Percentiles rank a stretch among this genome's conserved stretches.
Conservation (phyloP, 2,113 vertebrate genomes). For the Craseonycteris thonglongyai region DNA sequence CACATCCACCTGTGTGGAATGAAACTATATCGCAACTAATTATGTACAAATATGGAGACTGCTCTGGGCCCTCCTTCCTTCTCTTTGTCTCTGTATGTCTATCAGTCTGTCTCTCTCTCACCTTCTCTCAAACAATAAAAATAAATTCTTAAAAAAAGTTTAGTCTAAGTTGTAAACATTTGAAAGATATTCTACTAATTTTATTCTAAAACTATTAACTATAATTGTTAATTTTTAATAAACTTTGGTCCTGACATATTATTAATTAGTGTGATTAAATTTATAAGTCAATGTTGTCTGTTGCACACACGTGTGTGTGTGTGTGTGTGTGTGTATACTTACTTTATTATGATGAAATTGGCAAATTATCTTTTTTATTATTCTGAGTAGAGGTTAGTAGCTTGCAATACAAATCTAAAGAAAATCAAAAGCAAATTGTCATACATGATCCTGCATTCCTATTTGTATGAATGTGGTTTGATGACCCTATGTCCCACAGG, state of each 20-base stretch:
- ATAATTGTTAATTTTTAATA: constrained; percentile 17
- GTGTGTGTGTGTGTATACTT: neutral
- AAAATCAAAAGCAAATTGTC: neutral
- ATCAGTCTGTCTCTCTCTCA: too few species aligned
- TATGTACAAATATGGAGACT: too few species aligned
- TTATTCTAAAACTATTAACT: neutral
- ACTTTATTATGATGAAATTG: neutral
- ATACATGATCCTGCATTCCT: neutral
- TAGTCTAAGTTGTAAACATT: neutral
- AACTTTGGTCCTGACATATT: neutral
- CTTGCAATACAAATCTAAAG: neutral
- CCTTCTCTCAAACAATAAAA: too few species aligned
- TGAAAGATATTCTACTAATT: constrained; percentile 12
- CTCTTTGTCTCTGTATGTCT: too few species aligned
- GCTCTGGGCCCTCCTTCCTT: too few species aligned
- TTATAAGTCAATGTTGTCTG: neutral
- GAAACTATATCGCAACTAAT: too few species aligned
- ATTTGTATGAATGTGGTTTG: neutral
- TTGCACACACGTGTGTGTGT: neutral
- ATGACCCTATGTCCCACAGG: neutral
- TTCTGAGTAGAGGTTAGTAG: neutral
- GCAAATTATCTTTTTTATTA: neutral
- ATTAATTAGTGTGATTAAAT: neutral
- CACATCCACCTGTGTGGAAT: too few species aligned
- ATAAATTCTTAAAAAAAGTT: too few species aligned